A percentile compares a stretch with the other conserved stretches of the same genome.
These are phyloP conservation scores for Danio albolineatus DNA, from an alignment of 2,797 vertebrate genomes.

Conservation along the genomic window DNA sequence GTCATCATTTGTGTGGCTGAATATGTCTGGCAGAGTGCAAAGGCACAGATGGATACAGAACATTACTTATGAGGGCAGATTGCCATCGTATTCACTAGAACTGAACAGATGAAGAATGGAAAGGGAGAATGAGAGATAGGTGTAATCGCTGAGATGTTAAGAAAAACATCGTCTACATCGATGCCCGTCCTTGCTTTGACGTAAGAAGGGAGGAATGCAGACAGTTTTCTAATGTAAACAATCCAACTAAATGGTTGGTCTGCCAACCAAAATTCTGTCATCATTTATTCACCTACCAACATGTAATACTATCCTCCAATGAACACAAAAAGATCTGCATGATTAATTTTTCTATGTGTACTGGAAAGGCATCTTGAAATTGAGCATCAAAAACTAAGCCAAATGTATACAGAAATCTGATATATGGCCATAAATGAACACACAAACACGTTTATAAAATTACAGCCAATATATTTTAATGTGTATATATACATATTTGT, in stretches of 20 bases:
- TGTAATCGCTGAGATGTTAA: conserved; percentile 19
- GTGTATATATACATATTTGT: too few relatives aligned
- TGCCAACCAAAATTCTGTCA: not conserved
- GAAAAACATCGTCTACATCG: conserved; percentile 28
- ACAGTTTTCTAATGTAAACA: conserved; percentile 52
- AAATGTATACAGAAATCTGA: too few relatives aligned
- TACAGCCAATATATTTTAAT: too few relatives aligned
- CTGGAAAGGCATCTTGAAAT: too few relatives aligned
- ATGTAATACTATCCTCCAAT: too few relatives aligned
- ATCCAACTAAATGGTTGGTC: conserved; percentile 9
- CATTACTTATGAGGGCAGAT: conserved; percentile 53
- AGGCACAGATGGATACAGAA: conserved; percentile 51
- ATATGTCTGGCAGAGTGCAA: not conserved
- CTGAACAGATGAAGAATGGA: conserved; percentile 21
- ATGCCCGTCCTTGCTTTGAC: conserved; percentile 30
- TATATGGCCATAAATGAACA: too few relatives aligned
- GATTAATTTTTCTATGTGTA: too few relatives aligned
- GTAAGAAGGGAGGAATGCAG: conserved; percentile 43
- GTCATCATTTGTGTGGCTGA: not conserved
- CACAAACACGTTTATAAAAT: too few relatives aligned
- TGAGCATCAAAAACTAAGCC: too few relatives aligned
- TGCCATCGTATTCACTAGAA: conserved; percentile 35
- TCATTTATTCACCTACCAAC: too few relatives aligned
- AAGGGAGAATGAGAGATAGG: conserved; percentile 20
- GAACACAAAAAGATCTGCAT: too few relatives aligned